Evolutionary conservation across 2,113 vertebrate species (phyloP).

Genomic region (Lathamus discolor): DNA sequence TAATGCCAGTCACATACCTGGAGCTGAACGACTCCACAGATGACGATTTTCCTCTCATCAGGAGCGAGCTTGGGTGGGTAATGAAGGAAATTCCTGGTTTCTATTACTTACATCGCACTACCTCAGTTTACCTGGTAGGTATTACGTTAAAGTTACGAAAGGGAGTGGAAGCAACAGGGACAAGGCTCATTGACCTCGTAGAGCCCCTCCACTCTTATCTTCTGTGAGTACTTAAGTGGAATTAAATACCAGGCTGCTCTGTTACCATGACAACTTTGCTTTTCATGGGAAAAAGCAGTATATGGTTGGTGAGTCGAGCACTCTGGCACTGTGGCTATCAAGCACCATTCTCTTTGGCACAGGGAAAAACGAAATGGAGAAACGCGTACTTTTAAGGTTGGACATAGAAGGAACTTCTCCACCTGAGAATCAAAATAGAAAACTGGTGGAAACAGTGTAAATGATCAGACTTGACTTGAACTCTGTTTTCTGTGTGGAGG

Average conservation of each 20-base stretch:
- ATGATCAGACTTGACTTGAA: accelerated
- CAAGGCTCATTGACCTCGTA: background rate
- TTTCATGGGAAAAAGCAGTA: background rate
- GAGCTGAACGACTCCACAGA: accelerated
- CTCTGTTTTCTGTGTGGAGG: accelerated
- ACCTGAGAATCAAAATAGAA: accelerated
- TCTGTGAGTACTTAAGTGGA: background rate
- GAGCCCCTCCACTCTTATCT: background rate
- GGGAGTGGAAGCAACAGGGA: background rate
- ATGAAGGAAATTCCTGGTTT: background rate
- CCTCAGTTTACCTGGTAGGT: background rate
- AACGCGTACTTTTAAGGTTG: accelerated
- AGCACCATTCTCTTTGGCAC: background rate
- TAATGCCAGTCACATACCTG: background rate
- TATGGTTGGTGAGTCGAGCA: background rate
- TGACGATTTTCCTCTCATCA: accelerated
- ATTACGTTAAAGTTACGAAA: accelerated
- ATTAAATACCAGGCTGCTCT: background rate
- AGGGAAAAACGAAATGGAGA: accelerated
- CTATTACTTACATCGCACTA: accelerated
- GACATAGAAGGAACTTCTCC: background rate
- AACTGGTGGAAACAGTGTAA: accelerated
- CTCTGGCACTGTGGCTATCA: background rate
- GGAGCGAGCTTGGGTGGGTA: background rate
- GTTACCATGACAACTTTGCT: conserved; percentile 22